Conservation (phyloP, 2,113 vertebrate genomes). For the Dipodomys stephensi region DNA sequence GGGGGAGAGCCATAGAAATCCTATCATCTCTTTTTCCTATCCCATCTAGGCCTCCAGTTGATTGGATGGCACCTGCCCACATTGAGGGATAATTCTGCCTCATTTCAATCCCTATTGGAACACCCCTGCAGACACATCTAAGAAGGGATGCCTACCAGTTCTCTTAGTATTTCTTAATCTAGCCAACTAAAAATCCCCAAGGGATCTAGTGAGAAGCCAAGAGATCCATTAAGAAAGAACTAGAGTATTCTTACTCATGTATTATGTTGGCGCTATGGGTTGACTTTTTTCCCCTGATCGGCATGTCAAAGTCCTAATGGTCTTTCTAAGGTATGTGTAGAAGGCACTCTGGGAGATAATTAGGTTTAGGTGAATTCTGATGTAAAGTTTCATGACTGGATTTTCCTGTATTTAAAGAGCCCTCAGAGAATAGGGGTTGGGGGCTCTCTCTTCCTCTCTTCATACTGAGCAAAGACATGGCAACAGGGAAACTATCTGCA, state of each 20-base stretch:
- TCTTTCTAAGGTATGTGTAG: background rate
- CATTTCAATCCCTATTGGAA: background rate
- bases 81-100: background rate
- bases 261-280: background rate
- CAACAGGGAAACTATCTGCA: too few species aligned
- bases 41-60: background rate
- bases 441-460: background rate
- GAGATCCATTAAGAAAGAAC: background rate
- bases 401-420: background rate
- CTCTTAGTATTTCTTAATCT: background rate
- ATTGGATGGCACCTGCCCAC: background rate
- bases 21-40: background rate
- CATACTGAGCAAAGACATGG: background rate
- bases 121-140: background rate
- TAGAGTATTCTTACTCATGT: background rate
- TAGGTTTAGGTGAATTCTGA: background rate
- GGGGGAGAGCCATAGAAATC: background rate
- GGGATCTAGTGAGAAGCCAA: background rate
- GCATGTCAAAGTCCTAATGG: background rate
- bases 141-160: background rate
- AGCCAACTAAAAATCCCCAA: background rate
- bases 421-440: background rate
- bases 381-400: background rate
- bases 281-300: background rate
- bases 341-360: background rate